Evolutionary conservation across 1,140 invertebrate genomes (phyloP).

Genomic region (Macrocentrus cingulum): DNA sequence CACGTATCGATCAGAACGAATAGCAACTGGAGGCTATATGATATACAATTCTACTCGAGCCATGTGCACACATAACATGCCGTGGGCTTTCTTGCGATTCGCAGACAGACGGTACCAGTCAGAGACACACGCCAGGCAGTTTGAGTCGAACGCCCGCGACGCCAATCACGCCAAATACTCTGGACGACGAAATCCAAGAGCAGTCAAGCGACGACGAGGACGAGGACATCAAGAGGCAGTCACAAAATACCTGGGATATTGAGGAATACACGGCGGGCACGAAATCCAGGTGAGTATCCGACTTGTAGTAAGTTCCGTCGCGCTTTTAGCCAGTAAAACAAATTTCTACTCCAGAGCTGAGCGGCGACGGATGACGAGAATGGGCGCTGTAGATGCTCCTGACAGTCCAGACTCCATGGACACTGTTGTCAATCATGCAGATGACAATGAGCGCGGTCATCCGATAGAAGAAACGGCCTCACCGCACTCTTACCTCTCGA

Average conservation of each 20-base stretch:
- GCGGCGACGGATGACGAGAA: conserved; percentile 37
- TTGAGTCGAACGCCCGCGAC: conserved; percentile 44
- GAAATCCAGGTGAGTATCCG: conserved; percentile 38
- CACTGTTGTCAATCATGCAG: conserved; percentile 35
- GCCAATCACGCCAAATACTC: conserved; percentile 42
- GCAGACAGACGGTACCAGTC: conserved; percentile 51
- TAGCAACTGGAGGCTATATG: background rate
- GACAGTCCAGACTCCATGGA: conserved; percentile 38
- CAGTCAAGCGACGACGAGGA: conserved; percentile 49
- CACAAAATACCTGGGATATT: conserved; percentile 36
- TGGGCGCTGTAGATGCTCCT: conserved; percentile 35
- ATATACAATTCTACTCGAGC: background rate
- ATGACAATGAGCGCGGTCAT: conserved; percentile 40
- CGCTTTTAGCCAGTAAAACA: too few species aligned
- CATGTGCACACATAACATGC: background rate
- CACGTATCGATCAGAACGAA: background rate
- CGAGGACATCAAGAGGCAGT: conserved; percentile 32
- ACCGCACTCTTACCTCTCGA: conserved; percentile 75
- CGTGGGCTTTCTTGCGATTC: conserved; percentile 12
- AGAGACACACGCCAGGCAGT: conserved; percentile 43
- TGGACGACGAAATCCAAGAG: conserved; percentile 42
- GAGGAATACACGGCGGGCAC: conserved; percentile 36
- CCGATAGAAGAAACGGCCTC: conserved; percentile 46
- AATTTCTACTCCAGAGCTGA: conserved; percentile 27
- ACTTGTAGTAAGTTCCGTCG: too few species aligned